A percentile compares a stretch with the other conserved stretches of the same genome.
Conservation (phyloP, 92 coral and sea anemone species). For the Epizoanthus fatuus region DNA sequence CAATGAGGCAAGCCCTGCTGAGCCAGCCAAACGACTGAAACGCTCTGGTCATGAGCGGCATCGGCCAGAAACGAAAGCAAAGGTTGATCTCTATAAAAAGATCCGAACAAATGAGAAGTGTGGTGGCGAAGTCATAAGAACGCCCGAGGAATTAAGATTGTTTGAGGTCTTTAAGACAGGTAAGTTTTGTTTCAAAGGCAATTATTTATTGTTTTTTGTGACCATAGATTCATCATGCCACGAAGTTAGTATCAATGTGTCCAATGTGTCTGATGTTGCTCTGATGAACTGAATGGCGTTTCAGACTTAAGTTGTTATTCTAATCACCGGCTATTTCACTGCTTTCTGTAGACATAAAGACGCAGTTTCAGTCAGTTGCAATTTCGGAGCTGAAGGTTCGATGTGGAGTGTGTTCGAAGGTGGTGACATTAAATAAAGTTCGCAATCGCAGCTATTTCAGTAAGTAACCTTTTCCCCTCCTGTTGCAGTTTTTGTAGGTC, state of each 20-base stretch:
- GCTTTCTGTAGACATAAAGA: conserved; percentile 35
- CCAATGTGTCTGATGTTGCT: conserved; percentile 2
- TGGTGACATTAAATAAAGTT: conserved; percentile 53
- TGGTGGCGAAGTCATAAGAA: too few relatives aligned
- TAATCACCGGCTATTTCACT: not conserved
- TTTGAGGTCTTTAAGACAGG: conserved; percentile 52
- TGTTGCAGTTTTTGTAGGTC: not conserved
- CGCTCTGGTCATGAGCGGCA: too few relatives aligned
- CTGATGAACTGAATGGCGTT: conserved; percentile 14
- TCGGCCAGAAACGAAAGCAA: too few relatives aligned
- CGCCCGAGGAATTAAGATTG: conserved; percentile 25
- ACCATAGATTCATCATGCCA: not conserved
- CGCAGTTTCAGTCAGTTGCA: conserved; percentile 44
- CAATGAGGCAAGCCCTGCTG: too few relatives aligned
- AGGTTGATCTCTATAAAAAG: too few relatives aligned
- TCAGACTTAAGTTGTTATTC: not conserved
- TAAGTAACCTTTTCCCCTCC: conserved; percentile 30
- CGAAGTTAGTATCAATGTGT: not conserved
- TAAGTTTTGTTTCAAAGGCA: conserved; percentile 24
- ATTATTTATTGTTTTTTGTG: not conserved
- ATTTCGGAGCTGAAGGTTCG: conserved; percentile 38
- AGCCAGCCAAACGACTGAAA: too few relatives aligned
- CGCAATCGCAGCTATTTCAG: conserved; percentile 52
- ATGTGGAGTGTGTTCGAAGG: conserved; percentile 44
- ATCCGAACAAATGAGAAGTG: too few relatives aligned